Percentiles rank a stretch among this genome's conserved stretches.
Evolutionary conservation across 92 coral and sea anemone genomes (phyloP).

Genomic region (Porites evermanni): DNA sequence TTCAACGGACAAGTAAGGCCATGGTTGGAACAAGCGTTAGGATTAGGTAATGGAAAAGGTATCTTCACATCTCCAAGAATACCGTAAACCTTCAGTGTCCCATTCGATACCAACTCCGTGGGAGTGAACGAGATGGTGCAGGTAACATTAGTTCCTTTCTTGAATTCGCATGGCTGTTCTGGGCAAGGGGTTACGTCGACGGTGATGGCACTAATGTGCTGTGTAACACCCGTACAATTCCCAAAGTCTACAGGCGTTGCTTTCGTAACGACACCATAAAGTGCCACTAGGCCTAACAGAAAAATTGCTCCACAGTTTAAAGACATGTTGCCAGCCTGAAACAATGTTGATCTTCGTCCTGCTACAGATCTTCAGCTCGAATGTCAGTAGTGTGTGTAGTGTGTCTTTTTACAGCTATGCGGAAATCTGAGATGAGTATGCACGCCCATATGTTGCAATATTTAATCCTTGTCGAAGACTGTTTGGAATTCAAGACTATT

Average conservation of each 20-base stretch:
- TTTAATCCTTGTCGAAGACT: too few species aligned
- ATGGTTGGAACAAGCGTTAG: conserved; percentile 49
- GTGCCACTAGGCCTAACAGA: not conserved
- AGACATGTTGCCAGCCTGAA: not conserved
- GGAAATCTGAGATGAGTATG: too few species aligned
- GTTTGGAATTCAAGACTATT: too few species aligned
- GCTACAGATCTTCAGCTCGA: too few species aligned
- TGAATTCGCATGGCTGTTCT: conserved; percentile 45
- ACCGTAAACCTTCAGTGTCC: conserved; percentile 44
- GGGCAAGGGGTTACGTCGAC: conserved; percentile 60
- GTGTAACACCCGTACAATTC: not conserved
- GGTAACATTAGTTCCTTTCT: conserved; percentile 49
- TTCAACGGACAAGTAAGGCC: conserved; percentile 59
- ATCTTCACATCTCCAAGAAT: not conserved
- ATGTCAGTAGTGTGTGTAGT: too few species aligned
- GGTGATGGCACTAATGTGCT: not conserved
- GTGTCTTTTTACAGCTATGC: too few species aligned
- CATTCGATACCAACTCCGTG: conserved; percentile 9
- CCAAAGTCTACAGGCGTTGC: not conserved
- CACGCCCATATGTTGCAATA: too few species aligned
- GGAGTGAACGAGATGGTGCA: conserved; percentile 50
- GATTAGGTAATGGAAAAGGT: conserved; percentile 45
- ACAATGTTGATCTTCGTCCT: too few species aligned
- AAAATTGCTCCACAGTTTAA: not conserved
- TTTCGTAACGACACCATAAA: not conserved